A percentile compares a stretch with the other conserved stretches of the same genome.
Evolutionary conservation across 2,113 vertebrate genomes (phyloP).

Genomic region (Onychorhynchus coronatus): DNA sequence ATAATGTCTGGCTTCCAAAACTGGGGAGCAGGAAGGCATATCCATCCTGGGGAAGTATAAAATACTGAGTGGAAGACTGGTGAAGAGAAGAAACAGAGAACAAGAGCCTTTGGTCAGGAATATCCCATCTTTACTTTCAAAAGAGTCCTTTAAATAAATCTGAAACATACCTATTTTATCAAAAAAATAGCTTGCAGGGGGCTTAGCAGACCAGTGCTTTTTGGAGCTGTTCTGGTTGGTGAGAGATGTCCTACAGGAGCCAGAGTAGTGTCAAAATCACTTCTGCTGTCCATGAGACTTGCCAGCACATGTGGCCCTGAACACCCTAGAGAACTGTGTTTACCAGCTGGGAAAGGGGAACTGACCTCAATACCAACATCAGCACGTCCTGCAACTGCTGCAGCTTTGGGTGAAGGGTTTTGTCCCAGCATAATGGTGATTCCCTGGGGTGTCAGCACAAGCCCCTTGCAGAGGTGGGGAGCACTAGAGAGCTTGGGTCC

Average conservation of each 20-base stretch:
- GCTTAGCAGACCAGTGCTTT: background rate
- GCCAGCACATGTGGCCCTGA: background rate
- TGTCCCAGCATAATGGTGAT: background rate
- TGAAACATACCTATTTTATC: background rate
- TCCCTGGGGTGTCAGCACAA: background rate
- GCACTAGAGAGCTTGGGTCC: background rate
- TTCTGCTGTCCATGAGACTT: background rate
- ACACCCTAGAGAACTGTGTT: background rate
- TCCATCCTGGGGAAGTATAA: background rate
- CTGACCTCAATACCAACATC: background rate
- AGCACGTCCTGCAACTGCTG: background rate
- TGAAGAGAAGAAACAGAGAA: background rate
- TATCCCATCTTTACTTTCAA: background rate
- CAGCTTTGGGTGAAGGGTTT: background rate
- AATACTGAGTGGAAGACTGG: background rate
- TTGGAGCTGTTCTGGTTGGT: background rate
- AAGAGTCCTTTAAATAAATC: background rate
- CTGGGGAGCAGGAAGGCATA: background rate
- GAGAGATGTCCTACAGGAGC: background rate
- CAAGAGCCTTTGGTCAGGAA: background rate
- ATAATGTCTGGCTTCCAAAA: background rate
- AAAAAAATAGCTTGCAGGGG: background rate
- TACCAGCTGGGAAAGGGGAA: background rate
- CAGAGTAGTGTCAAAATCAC: background rate
- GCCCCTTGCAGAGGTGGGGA: background rate